phyloP scores from a whole-genome alignment of 2,113 vertebrate genomes.

The Clarias gariepinus region DNA sequence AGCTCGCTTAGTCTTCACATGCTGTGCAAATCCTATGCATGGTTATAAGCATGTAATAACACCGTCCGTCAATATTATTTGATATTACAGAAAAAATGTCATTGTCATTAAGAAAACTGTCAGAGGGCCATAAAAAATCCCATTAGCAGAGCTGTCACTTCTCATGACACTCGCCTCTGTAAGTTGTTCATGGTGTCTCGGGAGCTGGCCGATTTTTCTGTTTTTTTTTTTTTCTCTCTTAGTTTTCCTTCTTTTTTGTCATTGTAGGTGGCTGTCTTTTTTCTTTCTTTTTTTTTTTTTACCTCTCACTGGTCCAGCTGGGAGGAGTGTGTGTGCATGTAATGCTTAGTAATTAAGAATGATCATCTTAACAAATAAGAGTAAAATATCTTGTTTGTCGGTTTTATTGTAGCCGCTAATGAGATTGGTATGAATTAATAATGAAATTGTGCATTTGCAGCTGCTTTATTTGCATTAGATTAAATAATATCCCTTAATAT shows the following conservation, averaged over 20 bases:
- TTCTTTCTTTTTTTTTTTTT: conserved; percentile 34
- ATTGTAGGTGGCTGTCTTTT: conserved; percentile 37
- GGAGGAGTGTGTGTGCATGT: background rate
- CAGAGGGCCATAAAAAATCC: conserved; percentile 71
- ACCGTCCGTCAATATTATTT: conserved; percentile 74
- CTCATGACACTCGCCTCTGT: conserved; percentile 68
- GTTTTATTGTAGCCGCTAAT: conserved; percentile 12
- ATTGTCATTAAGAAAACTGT: conserved; percentile 77
- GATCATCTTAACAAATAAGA: conserved; percentile 27
- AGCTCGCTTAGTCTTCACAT: background rate
- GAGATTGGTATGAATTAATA: conserved; percentile 68
- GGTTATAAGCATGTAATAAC: conserved; percentile 72
- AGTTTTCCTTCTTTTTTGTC: conserved; percentile 26
- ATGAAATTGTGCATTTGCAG: conserved; percentile 65
- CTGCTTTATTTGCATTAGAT: conserved; percentile 2
- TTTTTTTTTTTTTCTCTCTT: conserved; percentile 51
- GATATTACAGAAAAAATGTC: conserved; percentile 74
- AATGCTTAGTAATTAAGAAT: conserved; percentile 5
- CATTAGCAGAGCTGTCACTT: conserved; percentile 76
- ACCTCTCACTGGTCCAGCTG: conserved; percentile 39
- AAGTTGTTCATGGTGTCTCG: conserved; percentile 70
- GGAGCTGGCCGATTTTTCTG: conserved; percentile 75
- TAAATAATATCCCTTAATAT: conserved; percentile 27
- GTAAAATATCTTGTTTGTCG: background rate
- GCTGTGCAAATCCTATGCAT: background rate